Evolutionary conservation across 1,140 invertebrate species (phyloP), one percentile per base, ranked within the genome.

Genomic region (Archivesica marissinica): DNA sequence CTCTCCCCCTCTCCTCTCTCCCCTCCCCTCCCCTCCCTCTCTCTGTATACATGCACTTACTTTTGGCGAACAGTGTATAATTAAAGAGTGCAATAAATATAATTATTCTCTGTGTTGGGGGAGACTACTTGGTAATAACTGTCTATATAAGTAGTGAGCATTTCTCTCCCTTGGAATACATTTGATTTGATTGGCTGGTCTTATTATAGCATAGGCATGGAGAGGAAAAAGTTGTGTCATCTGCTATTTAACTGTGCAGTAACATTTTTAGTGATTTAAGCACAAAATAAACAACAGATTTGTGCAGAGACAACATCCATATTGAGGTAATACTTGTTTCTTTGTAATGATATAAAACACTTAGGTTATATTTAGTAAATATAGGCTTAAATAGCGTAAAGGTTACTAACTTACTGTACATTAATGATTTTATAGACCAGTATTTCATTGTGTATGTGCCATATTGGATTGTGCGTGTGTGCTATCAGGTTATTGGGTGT

Each of bases 351-450:
- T 7, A 54, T 20, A 54, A 3, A n/a, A n/a, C 23, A 54, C 17
- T n/a, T 54, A n/a, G 50, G 7, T 54, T 7, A 20, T 11, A n/a
- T 54, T 54, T 15, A n/a, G 4, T 4, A 54, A 47, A 47, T 7
- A 47, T 20, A 47, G 4, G 33, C 6, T 7, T 25, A 64, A 35
- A 64, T 33, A n/a, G n/a, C n/a, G n/a, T n/a, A n/a, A n/a, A n/a
- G n/a, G n/a, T n/a, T n/a, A n/a, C n/a, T n/a, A n/a, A n/a, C n/a
- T 9, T 35, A 64, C 30, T 64, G 59, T 64, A 33, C 30, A 64
- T 35, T 64, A 64, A 64, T 35, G 59, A 64, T 64, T 64, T 64
- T 64, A 64, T 35, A 64, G 30, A 64, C 28, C 59, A 64, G 2
- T 35, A 17, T 64, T 64, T 17, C 59, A 17, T 64, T 33, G 59